Base-by-base conservation (phyloP, 1,140 invertebrate species). In the Drosophila fuyamai region DNA sequence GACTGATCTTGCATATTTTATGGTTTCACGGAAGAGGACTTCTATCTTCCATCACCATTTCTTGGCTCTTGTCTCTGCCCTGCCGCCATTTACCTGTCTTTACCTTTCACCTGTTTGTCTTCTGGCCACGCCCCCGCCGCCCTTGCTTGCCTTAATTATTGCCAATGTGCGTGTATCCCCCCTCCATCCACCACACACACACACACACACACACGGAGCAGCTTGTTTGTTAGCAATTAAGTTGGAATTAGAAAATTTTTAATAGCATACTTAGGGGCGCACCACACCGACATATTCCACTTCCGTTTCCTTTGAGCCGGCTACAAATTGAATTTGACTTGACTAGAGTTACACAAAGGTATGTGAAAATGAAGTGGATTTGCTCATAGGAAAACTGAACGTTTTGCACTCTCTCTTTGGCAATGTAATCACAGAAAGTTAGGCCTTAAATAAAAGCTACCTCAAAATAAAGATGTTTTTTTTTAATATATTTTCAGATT, bases 221-320 rank as follows among this genome's bases (percentile, higher is more conserved):
- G 32, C 54, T 79, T 75, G 75, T 79, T 86, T 86, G 82, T 81
- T 81, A 50, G 78, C 83, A 88, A 82, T 88, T 88, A 86, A 81
- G 71, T 63, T 82, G 76, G 76, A 68, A 88, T 88, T 86, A 86
- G 76, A 65, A 71, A 76, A 67, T 79, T 88, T 86, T 86, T 82
- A 76, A 82, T 86, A 71, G 79, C 67, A 79, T 65, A 88, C 82
- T 81, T 86, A 79, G 58, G 55, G 36, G 47, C 60, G 65, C 68
- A 29, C 12, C 40, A 38, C 46, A 29, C 32, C 38, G 54, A 68
- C 58, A 58, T 43, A 60, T 51, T 46, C 29, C 46, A 54, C 46
- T 57, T 65, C 57, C 35, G 73, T 16, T 53, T 53, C 50, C 55
- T 43, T 46, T 16, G 27, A 27, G 18, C 16, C n/a, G 9, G 10